phyloP scores from a whole-genome alignment of 1,140 invertebrate genomes.

The Gryon sp. region DNA sequence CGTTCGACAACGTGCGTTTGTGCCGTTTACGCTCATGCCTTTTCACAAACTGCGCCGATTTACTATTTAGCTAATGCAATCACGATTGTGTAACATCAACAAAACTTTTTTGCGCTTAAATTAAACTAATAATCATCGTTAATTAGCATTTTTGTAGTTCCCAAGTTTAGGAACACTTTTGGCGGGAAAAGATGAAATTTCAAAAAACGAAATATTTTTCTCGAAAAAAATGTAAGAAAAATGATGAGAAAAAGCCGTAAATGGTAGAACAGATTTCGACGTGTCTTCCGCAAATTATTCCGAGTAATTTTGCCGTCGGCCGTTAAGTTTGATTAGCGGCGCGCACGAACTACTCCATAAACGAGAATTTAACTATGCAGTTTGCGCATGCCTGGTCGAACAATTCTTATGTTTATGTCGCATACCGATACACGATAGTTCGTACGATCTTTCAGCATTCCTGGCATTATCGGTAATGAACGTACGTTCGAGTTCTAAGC shows the following conservation, averaged over 20 bases:
- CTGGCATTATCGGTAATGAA: conserved; percentile 56
- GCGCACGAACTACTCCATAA: conserved; percentile 52
- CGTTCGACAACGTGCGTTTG: conserved; percentile 62
- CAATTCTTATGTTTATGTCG: conserved; percentile 61
- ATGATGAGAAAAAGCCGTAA: no score
- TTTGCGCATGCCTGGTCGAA: conserved; percentile 47
- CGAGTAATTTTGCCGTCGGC: conserved; percentile 15
- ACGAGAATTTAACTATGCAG: conserved; percentile 59
- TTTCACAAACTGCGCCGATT: conserved; percentile 43
- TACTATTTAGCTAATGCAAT: conserved; percentile 5
- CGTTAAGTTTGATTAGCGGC: conserved; percentile 50
- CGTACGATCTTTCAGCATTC: conserved; percentile 57
- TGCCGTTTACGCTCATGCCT: conserved; percentile 60
- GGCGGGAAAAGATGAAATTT: no score
- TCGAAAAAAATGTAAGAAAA: not conserved
- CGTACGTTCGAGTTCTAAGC: conserved; percentile 46
- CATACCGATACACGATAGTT: conserved; percentile 52
- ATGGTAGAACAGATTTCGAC: not conserved
- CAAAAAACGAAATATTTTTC: not conserved
- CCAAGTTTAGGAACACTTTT: no score
- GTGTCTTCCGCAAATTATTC: conserved; percentile 22
- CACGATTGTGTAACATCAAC: conserved; percentile 20
- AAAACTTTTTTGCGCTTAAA: no score
- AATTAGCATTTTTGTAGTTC: no score
- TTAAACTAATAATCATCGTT: no score